Base-by-base conservation (phyloP, 1,140 invertebrate genomes). In the Lepeophtheirus salmonis region DNA sequence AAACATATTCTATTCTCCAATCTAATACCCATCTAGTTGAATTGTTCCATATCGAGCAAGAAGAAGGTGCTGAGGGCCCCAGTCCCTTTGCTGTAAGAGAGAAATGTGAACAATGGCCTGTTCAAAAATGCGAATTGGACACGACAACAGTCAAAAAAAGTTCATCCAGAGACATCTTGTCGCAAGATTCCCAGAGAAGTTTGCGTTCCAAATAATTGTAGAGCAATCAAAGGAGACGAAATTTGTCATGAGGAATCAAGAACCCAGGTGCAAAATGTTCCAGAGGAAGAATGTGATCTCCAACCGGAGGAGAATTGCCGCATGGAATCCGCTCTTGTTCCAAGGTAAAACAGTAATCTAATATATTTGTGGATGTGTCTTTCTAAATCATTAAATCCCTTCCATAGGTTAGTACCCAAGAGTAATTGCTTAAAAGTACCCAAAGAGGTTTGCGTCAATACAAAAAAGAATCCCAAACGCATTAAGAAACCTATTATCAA, bases 381-480 rank as follows among this genome's bases (percentile, higher is more conserved):
- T n/a, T n/a, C n/a, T n/a, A n/a, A 41, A 41, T 41, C 10, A 41
- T 41, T 10, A 41, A 10, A 41, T 10, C n/a, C 10, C 10, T 41
- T n/a, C n/a, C 10, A n/a, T 41, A 10, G 10, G 30, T 10, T 41
- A 10, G n/a, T n/a, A n/a, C 50, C 14, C 14, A n/a, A 52, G 20
- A n/a, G 10, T 12, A 52, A 52, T 16, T 52, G 50, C 50, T 6
- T 52, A 3, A 52, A 52, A 16, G 50, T 52, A 6, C 50, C 50
- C 12, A 52, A 52, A 16, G 50, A 52, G 18, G 16, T 52, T 16
- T 52, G 50, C 50, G 50, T 52, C 50, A 52, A 52, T 52, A 20
- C 50, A 4, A 12, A 18, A 52, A 52, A n/a, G 14, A 52, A 52
- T 16, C 50, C 50, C 4, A 52, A 20, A 18, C 3, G 16, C 3